These are phyloP conservation scores for Indri indri DNA, from an alignment of 2,113 vertebrate genomes.

Conservation along the genomic window DNA sequence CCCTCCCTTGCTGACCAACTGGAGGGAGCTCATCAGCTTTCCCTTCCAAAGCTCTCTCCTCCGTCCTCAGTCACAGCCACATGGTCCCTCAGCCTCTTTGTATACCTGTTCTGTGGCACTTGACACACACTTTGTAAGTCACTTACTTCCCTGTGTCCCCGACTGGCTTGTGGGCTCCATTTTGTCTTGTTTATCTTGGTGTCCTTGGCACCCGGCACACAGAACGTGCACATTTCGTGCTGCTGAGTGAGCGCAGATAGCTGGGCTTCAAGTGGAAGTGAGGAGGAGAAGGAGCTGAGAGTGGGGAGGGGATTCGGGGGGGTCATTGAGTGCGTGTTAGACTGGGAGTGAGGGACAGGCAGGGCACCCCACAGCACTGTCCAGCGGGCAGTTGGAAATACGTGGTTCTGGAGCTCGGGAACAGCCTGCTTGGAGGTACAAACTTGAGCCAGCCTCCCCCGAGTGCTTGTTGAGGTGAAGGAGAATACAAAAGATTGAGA, in stretches of 20 bases:
- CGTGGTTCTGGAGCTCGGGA: not conserved
- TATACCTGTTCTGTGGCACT: not conserved
- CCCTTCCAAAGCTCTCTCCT: not conserved
- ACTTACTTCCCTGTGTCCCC: not conserved
- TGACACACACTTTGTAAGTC: not conserved
- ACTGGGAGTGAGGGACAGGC: rapidly evolving
- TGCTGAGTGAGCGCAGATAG: not conserved
- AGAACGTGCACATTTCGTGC: not conserved
- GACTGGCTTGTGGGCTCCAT: not conserved
- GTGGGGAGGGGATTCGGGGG: too few relatives aligned
- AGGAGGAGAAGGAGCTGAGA: rapidly evolving
- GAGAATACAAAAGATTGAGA: not conserved
- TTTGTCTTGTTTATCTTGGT: not conserved
- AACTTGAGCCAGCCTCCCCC: not conserved
- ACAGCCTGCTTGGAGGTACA: not conserved
- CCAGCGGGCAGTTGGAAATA: not conserved
- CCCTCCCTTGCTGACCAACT: rapidly evolving
- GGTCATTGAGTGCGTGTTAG: not conserved
- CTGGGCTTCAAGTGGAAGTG: not conserved
- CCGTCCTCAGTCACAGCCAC: not conserved
- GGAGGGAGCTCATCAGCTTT: not conserved
- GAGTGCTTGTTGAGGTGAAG: not conserved
- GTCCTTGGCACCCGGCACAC: not conserved
- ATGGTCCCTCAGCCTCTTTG: not conserved
- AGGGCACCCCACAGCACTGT: rapidly evolving